Evolutionary conservation across 2,113 vertebrate genomes (phyloP), one percentile per base, ranked within the genome.

Genomic region (Serinus canaria): DNA sequence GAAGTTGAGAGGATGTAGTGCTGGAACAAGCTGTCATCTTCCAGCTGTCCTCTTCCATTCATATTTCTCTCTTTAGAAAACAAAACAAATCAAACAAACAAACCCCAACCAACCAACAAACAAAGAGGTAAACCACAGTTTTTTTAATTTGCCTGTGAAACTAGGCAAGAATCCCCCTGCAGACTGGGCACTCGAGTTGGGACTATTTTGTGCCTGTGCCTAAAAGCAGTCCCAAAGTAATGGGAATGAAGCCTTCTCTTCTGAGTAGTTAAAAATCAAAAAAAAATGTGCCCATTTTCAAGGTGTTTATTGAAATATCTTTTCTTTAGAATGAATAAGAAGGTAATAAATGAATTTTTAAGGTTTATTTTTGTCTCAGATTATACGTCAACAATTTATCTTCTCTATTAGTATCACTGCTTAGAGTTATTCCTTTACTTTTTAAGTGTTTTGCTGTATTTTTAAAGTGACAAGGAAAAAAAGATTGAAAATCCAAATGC

Each of bases 121-220:
- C 3, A 2, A 25, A 11, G 1, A 68, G 2, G 6, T n/a, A 69
- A 76, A 18, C 0, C 25, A n/a, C 2, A 44, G 4, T 55, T 82
- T 78, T 19, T 95, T 21, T 47, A 46, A 69, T 88, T 86, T 85
- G 13, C 18, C 5, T n/a, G 13, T 85, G 63, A 77, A 92, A 75
- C 22, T 13, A 14, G 25, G 28, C 30, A 43, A 83, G 24, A 92
- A 17, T 23, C 44, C 9, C 39, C 7, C 30, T 78, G 35, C 35
- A 83, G 35, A 52, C 7, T 37, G 47, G 27, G 8, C 20, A 41
- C 27, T 70, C 31, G 15, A 88, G 90, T 41, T 20, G 3, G 9
- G 9, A 41, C 18, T 91, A 1, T 83, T 79, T 72, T 82, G 37
- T 83, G 24, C 17, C 37, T 88, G 21, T 0, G 0, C 43, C 19